phyloP scores from a whole-genome alignment of 2,797 vertebrate species.

The Darevskia mixta region DNA sequence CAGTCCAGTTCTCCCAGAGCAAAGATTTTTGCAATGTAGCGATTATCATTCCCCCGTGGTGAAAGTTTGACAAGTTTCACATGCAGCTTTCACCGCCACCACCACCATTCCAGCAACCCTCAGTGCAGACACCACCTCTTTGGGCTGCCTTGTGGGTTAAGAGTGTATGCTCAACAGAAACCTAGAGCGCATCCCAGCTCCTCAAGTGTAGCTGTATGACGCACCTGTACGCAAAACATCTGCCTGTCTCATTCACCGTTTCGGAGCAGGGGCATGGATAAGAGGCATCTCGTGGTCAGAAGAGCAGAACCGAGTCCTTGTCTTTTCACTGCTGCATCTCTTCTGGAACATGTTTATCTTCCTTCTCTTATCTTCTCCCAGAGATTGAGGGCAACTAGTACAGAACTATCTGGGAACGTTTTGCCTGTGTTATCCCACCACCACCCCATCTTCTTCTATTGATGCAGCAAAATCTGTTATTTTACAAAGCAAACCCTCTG shows the following conservation, averaged over 20 bases:
- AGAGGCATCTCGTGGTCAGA: neutral
- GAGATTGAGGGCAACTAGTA: neutral
- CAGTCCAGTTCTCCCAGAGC: no score
- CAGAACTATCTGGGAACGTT: no score
- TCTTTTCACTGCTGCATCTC: neutral
- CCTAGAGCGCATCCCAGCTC: neutral
- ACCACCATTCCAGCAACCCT: no score
- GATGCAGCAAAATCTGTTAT: neutral
- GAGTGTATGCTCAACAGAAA: neutral
- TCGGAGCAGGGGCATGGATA: neutral
- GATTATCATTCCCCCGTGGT: neutral
- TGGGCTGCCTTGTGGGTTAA: neutral
- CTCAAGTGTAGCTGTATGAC: neutral
- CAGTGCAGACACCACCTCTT: neutral
- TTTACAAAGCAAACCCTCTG: neutral
- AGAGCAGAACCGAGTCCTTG: neutral
- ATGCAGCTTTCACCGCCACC: neutral
- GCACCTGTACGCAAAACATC: neutral
- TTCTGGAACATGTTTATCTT: neutral
- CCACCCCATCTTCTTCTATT: neutral
- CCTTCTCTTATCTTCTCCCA: neutral
- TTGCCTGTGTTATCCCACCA: neutral
- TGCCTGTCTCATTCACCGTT: neutral
- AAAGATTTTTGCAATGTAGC: neutral
- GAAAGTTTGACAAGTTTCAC: neutral